Percentiles rank a stretch among this genome's conserved stretches.
These are phyloP conservation scores for Adoxophyes honmai DNA, from an alignment of 1,140 invertebrate species.

Conservation along the genomic window DNA sequence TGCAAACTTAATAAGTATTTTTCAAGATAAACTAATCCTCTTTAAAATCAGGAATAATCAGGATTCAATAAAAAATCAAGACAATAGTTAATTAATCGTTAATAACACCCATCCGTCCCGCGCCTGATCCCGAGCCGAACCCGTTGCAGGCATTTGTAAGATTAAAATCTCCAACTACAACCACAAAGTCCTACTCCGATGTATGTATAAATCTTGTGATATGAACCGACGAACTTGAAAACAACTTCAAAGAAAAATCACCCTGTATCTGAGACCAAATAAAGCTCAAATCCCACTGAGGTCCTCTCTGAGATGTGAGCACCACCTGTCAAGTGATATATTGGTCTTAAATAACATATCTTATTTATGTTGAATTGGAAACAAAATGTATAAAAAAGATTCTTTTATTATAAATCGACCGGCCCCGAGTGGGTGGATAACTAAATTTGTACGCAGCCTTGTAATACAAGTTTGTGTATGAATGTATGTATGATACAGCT, in stretches of 20 bases:
- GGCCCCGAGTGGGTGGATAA: constrained; percentile 59
- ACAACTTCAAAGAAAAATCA: constrained; percentile 23
- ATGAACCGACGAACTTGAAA: constrained; percentile 37
- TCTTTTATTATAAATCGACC: constrained; percentile 70
- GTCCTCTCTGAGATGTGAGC: constrained; percentile 32
- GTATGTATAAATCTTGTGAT: constrained; percentile 73
- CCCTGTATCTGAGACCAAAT: constrained; percentile 25
- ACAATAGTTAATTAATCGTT: constrained; percentile 51
- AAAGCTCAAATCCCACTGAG: constrained; percentile 34
- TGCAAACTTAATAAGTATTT: no score
- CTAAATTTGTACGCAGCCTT: constrained; percentile 66
- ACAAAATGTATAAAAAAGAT: constrained; percentile 69
- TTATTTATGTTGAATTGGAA: constrained; percentile 76
- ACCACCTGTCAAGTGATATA: constrained; percentile 77
- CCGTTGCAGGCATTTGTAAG: constrained; percentile 45
- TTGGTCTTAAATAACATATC: constrained; percentile 76
- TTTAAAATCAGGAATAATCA: no score
- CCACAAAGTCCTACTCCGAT: constrained; percentile 71
- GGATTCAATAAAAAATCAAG: constrained; percentile 14
- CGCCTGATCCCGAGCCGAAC: constrained; percentile 40
- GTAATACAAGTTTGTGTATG: constrained; percentile 54
- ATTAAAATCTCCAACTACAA: constrained; percentile 73
- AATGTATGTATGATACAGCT: constrained; percentile 32
- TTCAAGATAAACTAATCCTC: no score
- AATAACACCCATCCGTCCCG: constrained; percentile 46